A percentile compares a stretch with the other conserved stretches of the same genome.
Conservation (phyloP, 1,140 invertebrate genomes). For the Eueides isabella region DNA sequence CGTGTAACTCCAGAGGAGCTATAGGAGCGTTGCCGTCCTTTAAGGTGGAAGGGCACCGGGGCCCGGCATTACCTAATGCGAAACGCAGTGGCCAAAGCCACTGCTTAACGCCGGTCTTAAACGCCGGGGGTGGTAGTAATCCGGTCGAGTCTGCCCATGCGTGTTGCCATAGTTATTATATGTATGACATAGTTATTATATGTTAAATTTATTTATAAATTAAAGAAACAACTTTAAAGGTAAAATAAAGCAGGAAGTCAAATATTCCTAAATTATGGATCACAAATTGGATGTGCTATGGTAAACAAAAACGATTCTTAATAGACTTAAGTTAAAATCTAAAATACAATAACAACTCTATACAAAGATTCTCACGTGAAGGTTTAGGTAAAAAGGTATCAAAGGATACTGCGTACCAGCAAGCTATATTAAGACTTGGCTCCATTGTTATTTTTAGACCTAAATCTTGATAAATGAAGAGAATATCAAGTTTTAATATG, state of each 20-base stretch:
- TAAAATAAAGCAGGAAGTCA: constrained; percentile 9
- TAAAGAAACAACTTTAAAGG: constrained; percentile 10
- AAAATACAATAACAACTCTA: background rate
- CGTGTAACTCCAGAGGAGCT: no score
- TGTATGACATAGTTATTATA: no score
- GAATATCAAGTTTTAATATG: background rate
- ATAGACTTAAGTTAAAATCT: background rate
- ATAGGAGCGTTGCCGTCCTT: no score
- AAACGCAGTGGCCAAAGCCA: no score
- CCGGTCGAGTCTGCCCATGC: no score
- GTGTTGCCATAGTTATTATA: no score
- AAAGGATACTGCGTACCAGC: background rate
- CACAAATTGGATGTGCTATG: background rate
- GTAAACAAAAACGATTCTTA: constrained; percentile 12
- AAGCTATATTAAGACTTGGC: background rate
- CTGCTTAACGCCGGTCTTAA: no score
- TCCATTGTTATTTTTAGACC: background rate
- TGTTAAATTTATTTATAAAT: no score
- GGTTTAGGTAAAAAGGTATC: background rate
- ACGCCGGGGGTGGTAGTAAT: no score
- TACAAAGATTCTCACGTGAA: background rate
- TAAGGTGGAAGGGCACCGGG: no score
- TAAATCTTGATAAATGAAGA: constrained; percentile 5
- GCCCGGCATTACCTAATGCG: no score
- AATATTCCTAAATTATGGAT: constrained; percentile 4